Conservation (phyloP, 2,113 vertebrate species). For the Leptodactylus fuscus region DNA sequence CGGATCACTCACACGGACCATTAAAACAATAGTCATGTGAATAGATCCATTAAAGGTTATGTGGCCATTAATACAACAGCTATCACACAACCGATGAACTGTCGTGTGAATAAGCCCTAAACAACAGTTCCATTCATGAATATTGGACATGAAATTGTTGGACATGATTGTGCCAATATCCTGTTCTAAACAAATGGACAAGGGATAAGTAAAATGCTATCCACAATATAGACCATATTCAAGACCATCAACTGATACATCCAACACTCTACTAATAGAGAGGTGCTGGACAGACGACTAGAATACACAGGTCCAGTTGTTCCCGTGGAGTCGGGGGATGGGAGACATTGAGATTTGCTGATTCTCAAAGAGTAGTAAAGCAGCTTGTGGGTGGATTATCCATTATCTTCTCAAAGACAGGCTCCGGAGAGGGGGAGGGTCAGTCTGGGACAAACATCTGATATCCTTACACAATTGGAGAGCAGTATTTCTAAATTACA, state of each 20-base stretch:
- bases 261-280: not conserved
- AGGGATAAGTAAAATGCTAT: no score
- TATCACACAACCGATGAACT: no score
- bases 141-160: no score
- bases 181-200: no score
- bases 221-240: no score
- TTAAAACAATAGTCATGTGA: no score
- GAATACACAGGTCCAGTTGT: not conserved
- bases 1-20: no score
- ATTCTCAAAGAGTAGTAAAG: constrained; percentile 29
- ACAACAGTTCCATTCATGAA: no score
- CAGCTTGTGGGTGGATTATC: constrained; percentile 51
- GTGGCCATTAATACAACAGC: no score
- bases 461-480: not conserved
- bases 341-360: constrained; percentile 55
- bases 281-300: not conserved
- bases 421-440: constrained; percentile 43
- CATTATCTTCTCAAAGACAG: constrained; percentile 49
- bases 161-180: no score
- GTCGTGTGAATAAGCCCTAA: no score
- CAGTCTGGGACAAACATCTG: constrained; percentile 46
- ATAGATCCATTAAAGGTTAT: no score
- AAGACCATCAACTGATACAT: not conserved
- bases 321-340: not conserved
- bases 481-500: not conserved